Conservation (phyloP, 1,140 invertebrate genomes). For the Drosophila dunni region DNA sequence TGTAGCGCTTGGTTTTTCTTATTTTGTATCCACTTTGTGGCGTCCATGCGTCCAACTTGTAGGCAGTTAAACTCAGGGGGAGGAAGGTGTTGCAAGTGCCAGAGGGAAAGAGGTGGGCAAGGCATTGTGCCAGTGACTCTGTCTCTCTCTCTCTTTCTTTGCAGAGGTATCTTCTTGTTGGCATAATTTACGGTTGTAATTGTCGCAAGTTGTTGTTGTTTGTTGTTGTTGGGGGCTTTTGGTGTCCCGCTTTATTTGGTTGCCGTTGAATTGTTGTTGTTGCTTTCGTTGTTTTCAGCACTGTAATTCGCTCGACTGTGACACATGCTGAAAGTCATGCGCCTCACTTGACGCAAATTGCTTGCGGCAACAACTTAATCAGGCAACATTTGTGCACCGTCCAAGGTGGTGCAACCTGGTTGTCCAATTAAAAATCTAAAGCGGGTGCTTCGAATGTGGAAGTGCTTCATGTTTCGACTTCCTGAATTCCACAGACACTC, state of each 20-base stretch:
- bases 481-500: background rate
- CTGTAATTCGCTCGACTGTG: conserved; percentile 39
- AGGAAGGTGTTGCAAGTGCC: conserved; percentile 7
- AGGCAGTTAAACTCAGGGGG: conserved; percentile 8
- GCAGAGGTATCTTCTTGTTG: conserved; percentile 48
- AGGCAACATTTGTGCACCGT: conserved; percentile 65
- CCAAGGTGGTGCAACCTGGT: conserved; percentile 19
- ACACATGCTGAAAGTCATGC: conserved; percentile 69
- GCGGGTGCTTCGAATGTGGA: background rate
- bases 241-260: conserved; percentile 48
- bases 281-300: conserved; percentile 18
- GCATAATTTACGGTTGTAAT: conserved; percentile 79
- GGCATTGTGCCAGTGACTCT: conserved; percentile 30
- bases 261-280: conserved; percentile 33
- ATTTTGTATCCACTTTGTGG: conserved; percentile 51
- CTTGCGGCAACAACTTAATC: conserved; percentile 75
- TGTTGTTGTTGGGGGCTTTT: conserved; percentile 47
- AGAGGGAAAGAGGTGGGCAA: conserved; percentile 1
- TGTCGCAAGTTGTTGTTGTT: conserved; percentile 56
- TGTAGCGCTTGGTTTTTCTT: conserved; percentile 47
- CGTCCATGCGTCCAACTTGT: conserved; percentile 33
- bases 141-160: background rate
- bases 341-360: conserved; percentile 74
- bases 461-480: background rate
- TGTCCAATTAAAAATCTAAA: conserved; percentile 2